phyloP scores from a whole-genome alignment of 2,888 invertebrate species.

The Nephrotoma flavescens region DNA sequence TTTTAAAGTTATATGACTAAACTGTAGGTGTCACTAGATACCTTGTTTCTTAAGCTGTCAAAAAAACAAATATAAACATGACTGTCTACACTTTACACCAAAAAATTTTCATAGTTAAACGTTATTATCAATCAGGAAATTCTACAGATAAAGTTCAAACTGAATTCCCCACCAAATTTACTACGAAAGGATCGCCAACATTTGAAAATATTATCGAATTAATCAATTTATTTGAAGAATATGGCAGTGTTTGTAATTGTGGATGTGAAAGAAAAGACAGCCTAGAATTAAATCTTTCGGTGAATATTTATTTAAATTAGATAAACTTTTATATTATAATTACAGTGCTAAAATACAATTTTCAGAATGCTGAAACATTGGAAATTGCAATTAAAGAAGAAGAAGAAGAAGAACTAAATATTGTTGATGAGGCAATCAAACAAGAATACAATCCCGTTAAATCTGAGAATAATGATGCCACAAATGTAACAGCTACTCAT shows the following conservation, averaged over 20 bases:
- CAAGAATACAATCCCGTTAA: background rate
- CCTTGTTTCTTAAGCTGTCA: background rate
- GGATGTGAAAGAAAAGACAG: background rate
- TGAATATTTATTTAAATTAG: background rate
- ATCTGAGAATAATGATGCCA: too few species aligned
- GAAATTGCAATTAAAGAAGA: background rate
- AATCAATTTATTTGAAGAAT: constrained; percentile 1
- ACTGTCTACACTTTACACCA: background rate
- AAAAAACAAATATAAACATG: background rate
- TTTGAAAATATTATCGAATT: background rate
- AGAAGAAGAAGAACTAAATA: background rate
- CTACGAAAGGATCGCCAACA: background rate
- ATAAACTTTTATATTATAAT: background rate
- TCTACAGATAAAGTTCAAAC: background rate
- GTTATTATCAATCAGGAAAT: background rate
- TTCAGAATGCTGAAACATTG: background rate
- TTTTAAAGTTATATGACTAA: background rate
- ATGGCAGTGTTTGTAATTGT: background rate
- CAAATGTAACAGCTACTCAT: too few species aligned
- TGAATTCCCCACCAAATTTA: background rate
- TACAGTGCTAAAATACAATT: background rate
- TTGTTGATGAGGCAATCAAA: background rate
- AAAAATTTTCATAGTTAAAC: background rate
- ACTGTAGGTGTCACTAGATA: background rate
- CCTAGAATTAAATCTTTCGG: background rate